A percentile compares a stretch with the other conserved stretches of the same genome.
phyloP scores from a whole-genome alignment of 1,140 invertebrate species.

The Leptinotarsa lineolata region DNA sequence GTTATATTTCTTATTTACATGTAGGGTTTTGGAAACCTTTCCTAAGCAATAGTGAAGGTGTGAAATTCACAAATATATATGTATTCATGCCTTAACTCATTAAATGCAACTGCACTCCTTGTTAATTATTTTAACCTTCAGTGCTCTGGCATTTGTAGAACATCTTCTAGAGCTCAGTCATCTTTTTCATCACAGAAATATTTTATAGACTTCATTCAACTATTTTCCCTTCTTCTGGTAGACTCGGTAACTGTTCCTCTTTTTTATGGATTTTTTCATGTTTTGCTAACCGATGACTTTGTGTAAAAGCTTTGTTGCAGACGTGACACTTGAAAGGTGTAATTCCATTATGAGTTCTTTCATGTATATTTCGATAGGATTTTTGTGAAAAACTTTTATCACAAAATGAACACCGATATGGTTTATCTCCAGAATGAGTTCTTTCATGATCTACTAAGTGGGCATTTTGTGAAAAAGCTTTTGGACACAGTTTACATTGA shows the following conservation, averaged over 20 bases:
- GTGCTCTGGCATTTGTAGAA: too few species aligned
- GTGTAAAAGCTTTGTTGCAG: background rate
- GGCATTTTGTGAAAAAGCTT: slow-evolving; percentile 62
- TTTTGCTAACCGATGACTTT: background rate
- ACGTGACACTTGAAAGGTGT: slow-evolving; percentile 7
- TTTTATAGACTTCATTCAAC: too few species aligned
- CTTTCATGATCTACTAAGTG: slow-evolving; percentile 52
- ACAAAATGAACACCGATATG: slow-evolving; percentile 7
- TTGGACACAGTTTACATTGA: slow-evolving; percentile 65
- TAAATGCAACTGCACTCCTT: too few species aligned
- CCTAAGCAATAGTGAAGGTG: too few species aligned
- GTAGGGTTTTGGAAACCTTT: too few species aligned
- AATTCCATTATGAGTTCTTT: slow-evolving; percentile 9
- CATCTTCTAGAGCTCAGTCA: too few species aligned
- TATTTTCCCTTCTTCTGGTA: too few species aligned
- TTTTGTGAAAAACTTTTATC: slow-evolving; percentile 10
- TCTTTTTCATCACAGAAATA: too few species aligned
- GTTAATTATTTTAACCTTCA: too few species aligned
- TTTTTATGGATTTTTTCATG: background rate
- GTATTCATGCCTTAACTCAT: too few species aligned
- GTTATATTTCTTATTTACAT: too few species aligned
- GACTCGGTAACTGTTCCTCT: background rate
- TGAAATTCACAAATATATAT: too few species aligned
- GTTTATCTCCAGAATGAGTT: slow-evolving; percentile 18
- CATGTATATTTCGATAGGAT: background rate